Conservation (phyloP, 2,113 vertebrate genomes). For the Hystrix cristata region DNA sequence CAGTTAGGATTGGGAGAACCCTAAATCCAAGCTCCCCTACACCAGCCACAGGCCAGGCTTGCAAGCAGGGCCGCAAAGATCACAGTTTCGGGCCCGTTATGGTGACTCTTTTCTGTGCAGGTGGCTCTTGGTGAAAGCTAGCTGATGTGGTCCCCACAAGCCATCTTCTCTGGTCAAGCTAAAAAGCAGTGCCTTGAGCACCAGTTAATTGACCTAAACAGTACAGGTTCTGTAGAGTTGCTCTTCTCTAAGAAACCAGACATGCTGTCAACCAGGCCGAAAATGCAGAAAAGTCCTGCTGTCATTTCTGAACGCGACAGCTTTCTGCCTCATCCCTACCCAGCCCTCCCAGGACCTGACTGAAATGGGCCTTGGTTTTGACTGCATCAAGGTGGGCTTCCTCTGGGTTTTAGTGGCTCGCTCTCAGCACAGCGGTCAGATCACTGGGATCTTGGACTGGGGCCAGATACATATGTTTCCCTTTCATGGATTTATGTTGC, state of each 20-base stretch:
- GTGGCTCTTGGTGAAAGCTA: not conserved
- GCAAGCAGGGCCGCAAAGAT: not conserved
- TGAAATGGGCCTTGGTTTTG: not conserved
- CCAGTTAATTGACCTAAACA: not conserved
- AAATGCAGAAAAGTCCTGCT: not conserved
- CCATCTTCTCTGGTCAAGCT: not conserved
- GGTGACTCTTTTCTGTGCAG: not conserved
- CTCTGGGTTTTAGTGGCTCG: not conserved
- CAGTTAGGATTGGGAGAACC: not conserved
- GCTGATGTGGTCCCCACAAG: not conserved
- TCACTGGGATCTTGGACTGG: not conserved
- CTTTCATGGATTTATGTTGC: not conserved
- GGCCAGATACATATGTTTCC: not conserved
- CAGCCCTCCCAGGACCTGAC: not conserved
- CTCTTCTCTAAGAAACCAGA: not conserved
- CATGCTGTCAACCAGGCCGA: not conserved
- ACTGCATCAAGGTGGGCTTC: not conserved
- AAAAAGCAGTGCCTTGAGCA: not conserved
- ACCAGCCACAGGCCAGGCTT: not conserved
- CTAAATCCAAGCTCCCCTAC: not conserved
- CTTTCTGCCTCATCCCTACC: not conserved
- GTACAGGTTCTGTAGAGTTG: not conserved
- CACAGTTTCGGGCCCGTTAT: not conserved
- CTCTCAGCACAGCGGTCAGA: not conserved
- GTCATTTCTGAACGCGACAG: not conserved